A percentile compares a stretch with the other conserved stretches of the same genome.
Conservation (phyloP, 1,140 invertebrate species). For the Callitettix versicolor region DNA sequence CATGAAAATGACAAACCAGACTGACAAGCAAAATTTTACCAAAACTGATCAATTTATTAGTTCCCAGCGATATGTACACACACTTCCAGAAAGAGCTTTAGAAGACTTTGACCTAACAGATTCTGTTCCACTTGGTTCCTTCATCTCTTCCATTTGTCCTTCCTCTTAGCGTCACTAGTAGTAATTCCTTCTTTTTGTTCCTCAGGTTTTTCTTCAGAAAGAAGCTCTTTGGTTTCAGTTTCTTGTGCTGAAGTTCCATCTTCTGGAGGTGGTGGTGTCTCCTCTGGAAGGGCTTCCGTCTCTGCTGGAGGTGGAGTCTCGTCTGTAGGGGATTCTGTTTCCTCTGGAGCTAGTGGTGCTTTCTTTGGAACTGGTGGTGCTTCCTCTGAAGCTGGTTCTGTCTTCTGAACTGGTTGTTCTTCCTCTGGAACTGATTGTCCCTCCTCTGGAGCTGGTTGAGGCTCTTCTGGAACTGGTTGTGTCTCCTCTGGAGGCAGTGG, state of each 20-base stretch:
- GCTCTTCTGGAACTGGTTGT: not conserved
- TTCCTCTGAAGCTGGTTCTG: not conserved
- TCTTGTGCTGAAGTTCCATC: constrained; percentile 1
- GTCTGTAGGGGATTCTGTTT: not conserved
- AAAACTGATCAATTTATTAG: no score
- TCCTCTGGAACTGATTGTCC: not conserved
- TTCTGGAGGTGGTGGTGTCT: not conserved
- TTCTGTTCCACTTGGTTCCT: not conserved
- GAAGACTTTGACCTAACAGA: not conserved
- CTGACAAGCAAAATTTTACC: no score
- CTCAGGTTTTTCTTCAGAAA: not conserved
- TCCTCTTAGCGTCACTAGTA: not conserved
- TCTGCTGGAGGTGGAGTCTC: not conserved
- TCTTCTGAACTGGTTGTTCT: not conserved
- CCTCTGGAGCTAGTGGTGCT: not conserved
- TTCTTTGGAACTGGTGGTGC: not conserved
- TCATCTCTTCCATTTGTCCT: not conserved
- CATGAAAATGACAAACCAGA: no score
- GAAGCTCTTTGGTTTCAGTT: not conserved
- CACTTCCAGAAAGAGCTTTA: not conserved
- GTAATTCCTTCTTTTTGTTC: not conserved
- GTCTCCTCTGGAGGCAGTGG: not conserved
- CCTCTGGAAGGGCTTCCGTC: not conserved
- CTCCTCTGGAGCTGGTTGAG: not conserved
- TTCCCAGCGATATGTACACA: no score